These are phyloP conservation scores for Rattus norvegicus DNA, from an alignment of 2,113 vertebrate species.

Conservation along the genomic window GRCr8 NC_086026.1:70766001-70766500, in stretches of 20 bases:
- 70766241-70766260: slow-evolving; percentile 88
- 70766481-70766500: slow-evolving; percentile 75
- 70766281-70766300: slow-evolving; percentile 89
- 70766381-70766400: slow-evolving; percentile 57
- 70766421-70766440: slow-evolving; percentile 62
- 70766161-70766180: slow-evolving; percentile 37
- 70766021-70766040: not conserved
- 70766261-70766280: slow-evolving; percentile 90
- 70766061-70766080: not conserved
- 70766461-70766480: slow-evolving; percentile 55
- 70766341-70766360: slow-evolving; percentile 89
- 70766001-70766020: not conserved
- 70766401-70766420: slow-evolving; percentile 62
- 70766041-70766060: not conserved
- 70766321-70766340: slow-evolving; percentile 89
- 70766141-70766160: slow-evolving; percentile 58
- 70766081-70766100: not conserved
- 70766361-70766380: slow-evolving; percentile 85
- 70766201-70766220: slow-evolving; percentile 88
- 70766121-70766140: not conserved
- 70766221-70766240: slow-evolving; percentile 91
- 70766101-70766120: not conserved
- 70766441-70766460: not conserved
- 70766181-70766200: slow-evolving; percentile 88
- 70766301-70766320: slow-evolving; percentile 91